Evolutionary conservation across 2,888 invertebrate genomes (phyloP), one percentile per base, ranked within the genome.

Genomic region (Craniophora ligustri): DNA sequence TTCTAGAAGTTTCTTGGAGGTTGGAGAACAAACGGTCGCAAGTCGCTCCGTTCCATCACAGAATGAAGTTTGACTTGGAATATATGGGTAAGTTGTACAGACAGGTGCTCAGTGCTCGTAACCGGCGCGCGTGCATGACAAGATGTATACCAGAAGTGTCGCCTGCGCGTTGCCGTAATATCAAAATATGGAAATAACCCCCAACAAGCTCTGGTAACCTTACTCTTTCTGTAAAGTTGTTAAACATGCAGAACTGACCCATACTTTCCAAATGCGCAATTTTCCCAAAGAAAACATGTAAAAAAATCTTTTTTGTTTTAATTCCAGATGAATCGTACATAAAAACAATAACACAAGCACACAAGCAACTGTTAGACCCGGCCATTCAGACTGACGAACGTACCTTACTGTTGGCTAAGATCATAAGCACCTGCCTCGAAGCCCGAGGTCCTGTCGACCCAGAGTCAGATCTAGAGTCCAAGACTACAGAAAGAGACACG

Each of bases 11-110:
- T 0, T 73, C 78, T 0, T 92, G 92, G 92, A 66, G 72, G 0
- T 41, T 92, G 1, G 82, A 87, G 50, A 91, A 89, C 67, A 85
- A 82, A 19, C 73, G 79, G 75, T 89, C 91, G 0, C 75, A 84
- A 0, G 55, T 91, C 0, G 84, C 86, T 0, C 81, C 84, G 0
- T 92, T 92, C 64, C 82, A 85, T 2, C 92, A 92, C 18, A 73
- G 75, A 1, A 79, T 91, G 85, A 85, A 81, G 46, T 86, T 91
- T n/a, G 82, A 88, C 3, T 42, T 91, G 2, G 92, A 92, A 15
- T 88, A 87, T 61, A 87, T 91, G 82, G 89, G 92, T 91, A 50
- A 70, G 79, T 67, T 1, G 0, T 26, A 8, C 13, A 26, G n/a
- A n/a, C n/a, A n/a, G n/a, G n/a, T n/a, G n/a, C n/a, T n/a, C n/a